phyloP scores from a whole-genome alignment of 2,797 vertebrate species.

The Coregonus suidteri region DNA sequence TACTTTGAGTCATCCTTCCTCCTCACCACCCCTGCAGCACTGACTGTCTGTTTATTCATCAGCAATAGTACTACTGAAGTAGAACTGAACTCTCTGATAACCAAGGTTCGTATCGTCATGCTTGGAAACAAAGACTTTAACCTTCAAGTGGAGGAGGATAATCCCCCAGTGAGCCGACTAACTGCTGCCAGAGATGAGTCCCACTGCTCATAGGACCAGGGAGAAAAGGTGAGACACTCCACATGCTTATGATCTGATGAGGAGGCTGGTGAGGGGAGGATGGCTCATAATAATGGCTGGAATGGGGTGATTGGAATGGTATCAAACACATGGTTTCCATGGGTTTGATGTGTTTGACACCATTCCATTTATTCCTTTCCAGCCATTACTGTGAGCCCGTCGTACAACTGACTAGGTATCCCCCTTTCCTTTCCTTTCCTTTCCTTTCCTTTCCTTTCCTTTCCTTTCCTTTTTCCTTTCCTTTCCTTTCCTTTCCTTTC shows the following conservation, averaged over 20 bases:
- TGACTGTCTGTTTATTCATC: constrained; percentile 47
- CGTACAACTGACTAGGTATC: no score
- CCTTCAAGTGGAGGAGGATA: constrained; percentile 29
- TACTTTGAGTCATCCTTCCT: constrained; percentile 49
- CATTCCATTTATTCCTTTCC: constrained; percentile 47
- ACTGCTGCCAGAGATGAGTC: constrained; percentile 58
- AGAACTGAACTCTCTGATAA: constrained; percentile 53
- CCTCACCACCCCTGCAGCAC: constrained; percentile 21
- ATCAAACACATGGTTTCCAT: constrained; percentile 37
- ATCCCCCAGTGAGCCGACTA: constrained; percentile 24
- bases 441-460: no score
- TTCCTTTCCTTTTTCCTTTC: no score
- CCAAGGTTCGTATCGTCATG: constrained; percentile 54
- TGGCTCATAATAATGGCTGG: no score
- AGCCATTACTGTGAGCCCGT: constrained; percentile 38
- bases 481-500: no score
- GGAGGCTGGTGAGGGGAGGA: constrained; percentile 21
- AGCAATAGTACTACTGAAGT: constrained; percentile 21
- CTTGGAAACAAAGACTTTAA: constrained; percentile 33
- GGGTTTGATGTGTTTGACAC: no score
- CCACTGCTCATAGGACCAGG: constrained; percentile 47
- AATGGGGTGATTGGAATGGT: no score
- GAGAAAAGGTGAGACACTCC: constrained; percentile 57
- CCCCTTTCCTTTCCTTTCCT: no score
- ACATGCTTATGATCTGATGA: not conserved